Percentiles rank a stretch among this genome's conserved stretches.
Evolutionary conservation across 2,113 vertebrate species (phyloP).

Genomic region (Onychorhynchus coronatus): DNA sequence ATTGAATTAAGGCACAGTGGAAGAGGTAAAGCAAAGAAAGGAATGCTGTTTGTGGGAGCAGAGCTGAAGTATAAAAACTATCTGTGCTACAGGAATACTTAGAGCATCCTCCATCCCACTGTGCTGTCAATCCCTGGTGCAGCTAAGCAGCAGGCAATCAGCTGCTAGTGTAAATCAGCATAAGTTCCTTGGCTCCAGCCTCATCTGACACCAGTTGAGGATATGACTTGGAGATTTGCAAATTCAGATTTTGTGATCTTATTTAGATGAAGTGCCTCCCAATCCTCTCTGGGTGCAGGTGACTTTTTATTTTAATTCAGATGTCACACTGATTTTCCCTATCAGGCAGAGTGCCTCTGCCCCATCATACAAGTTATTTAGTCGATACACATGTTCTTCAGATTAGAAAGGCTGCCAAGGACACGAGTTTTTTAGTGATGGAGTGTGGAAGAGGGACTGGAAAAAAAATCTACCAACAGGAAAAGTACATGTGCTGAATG

Average conservation of each 20-base stretch:
- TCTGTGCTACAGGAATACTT: not conserved
- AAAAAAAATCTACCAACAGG: not conserved
- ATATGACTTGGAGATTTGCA: not conserved
- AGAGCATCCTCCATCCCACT: not conserved
- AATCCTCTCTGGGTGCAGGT: not conserved
- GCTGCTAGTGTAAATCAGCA: not conserved
- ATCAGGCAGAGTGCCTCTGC: not conserved
- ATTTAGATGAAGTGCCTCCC: not conserved
- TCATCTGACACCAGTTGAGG: not conserved
- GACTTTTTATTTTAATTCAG: not conserved
- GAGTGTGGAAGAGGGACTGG: not conserved
- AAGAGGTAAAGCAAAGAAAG: not conserved
- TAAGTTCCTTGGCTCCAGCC: not conserved
- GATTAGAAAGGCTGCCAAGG: not conserved
- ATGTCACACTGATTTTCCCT: not conserved
- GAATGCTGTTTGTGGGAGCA: not conserved
- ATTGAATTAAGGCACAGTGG: not conserved
- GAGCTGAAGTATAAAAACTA: not conserved
- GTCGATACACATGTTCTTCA: not conserved
- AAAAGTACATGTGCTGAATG: not conserved
- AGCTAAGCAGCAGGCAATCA: not conserved
- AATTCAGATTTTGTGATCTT: not conserved
- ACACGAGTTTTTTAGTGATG: fast-evolving
- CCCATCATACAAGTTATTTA: not conserved
- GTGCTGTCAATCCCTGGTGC: not conserved